Conservation (phyloP, 2,113 vertebrate genomes). For the Agelaius tricolor region DNA sequence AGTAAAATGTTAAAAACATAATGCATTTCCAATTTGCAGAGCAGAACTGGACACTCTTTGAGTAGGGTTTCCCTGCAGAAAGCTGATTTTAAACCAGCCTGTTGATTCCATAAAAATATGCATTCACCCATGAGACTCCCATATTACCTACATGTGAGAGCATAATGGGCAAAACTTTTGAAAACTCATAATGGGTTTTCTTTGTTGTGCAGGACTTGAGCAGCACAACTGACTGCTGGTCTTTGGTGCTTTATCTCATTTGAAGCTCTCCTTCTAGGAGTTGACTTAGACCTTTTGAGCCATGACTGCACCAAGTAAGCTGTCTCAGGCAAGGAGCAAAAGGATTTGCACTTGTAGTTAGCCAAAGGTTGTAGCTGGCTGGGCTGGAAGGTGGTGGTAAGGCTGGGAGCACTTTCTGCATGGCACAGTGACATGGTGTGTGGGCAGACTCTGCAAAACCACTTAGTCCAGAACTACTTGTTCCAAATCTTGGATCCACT, state of each 20-base stretch:
- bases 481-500: not conserved
- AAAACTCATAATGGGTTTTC: not conserved
- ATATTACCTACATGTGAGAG: not conserved
- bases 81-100: not conserved
- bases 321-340: not conserved
- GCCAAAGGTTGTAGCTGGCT: not conserved
- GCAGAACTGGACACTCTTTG: not conserved
- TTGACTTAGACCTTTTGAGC: not conserved
- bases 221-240: not conserved
- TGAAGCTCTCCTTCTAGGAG: not conserved
- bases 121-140: not conserved
- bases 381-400: not conserved
- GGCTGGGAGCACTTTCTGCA: not conserved
- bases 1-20: not conserved
- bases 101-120: not conserved
- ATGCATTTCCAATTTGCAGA: not conserved
- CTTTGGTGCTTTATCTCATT: not conserved
- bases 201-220: not conserved
- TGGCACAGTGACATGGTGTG: not conserved
- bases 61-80: not conserved
- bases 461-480: not conserved
- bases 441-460: not conserved
- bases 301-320: not conserved
- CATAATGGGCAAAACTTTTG: not conserved
- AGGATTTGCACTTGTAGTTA: not conserved